A percentile compares a stretch with the other conserved stretches of the same genome.
Evolutionary conservation across 64 coral and sea anemone genomes (phyloP).

Genomic region (Trachythela sp.): DNA sequence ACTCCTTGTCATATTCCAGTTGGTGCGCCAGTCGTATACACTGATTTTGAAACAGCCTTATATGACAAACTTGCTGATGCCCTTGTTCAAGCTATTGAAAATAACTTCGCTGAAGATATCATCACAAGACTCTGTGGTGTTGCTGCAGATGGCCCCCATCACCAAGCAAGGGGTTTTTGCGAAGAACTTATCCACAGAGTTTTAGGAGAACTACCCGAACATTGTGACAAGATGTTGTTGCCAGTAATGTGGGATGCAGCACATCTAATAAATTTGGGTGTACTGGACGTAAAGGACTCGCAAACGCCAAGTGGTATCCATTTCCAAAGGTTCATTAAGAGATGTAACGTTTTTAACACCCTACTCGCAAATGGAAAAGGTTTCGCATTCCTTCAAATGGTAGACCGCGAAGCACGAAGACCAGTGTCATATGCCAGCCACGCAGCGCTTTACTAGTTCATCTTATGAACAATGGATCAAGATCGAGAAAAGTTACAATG

Average conservation of each 20-base stretch:
- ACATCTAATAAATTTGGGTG: neutral
- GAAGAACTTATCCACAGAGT: neutral
- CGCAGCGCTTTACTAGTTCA: conserved; percentile 8
- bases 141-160: neutral
- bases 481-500: neutral
- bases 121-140: neutral
- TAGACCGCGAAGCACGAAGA: neutral
- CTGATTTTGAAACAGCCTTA: neutral
- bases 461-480: neutral
- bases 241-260: conserved; percentile 1
- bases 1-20: neutral
- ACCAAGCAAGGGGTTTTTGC: neutral
- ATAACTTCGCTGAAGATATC: neutral
- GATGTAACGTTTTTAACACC: conserved; percentile 2
- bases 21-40: neutral
- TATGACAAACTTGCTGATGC: neutral
- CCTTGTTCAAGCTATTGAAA: neutral
- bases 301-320: neutral
- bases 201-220: neutral
- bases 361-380: neutral
- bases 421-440: conserved; percentile 2
- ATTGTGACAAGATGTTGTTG: neutral
- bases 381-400: neutral
- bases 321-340: neutral
- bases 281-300: neutral